phyloP scores from a whole-genome alignment of 1,140 invertebrate species.

The Melitaea cinxia region DNA sequence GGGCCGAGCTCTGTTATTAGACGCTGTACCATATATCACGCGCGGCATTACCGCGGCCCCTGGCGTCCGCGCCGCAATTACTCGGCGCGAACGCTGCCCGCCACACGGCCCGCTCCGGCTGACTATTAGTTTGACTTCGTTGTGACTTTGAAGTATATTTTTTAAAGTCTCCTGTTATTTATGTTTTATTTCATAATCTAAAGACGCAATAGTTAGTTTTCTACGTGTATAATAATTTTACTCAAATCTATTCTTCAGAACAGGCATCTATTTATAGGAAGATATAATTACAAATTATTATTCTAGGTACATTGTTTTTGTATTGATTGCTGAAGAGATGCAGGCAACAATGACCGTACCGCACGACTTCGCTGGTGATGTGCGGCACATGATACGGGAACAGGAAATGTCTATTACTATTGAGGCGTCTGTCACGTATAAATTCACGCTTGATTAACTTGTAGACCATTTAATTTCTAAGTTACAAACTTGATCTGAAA shows the following conservation, averaged over 20 bases:
- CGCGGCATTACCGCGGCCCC: slow-evolving; percentile 65
- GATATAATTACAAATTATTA: no score
- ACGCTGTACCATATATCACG: slow-evolving; percentile 77
- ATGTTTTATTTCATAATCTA: background rate
- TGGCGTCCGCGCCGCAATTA: slow-evolving; percentile 71
- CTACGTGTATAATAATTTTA: background rate
- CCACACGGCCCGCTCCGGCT: slow-evolving; percentile 45
- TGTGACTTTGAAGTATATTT: background rate
- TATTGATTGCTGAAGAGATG: background rate
- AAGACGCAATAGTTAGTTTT: background rate
- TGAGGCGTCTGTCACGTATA: background rate
- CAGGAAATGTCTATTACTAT: slow-evolving; percentile 57
- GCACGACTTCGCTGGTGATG: slow-evolving; percentile 47
- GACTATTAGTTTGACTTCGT: slow-evolving; percentile 4
- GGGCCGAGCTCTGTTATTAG: slow-evolving; percentile 72
- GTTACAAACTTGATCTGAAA: background rate
- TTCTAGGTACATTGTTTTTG: no score
- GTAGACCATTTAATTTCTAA: background rate
- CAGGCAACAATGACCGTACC: slow-evolving; percentile 70
- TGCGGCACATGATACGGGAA: slow-evolving; percentile 75
- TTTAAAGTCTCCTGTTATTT: background rate
- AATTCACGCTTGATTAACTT: background rate
- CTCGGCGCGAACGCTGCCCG: slow-evolving; percentile 49
- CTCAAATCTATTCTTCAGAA: background rate
- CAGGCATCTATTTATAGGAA: background rate